Base-by-base conservation (phyloP, 2,888 invertebrate genomes). In the Meiosimyza decipiens region DNA sequence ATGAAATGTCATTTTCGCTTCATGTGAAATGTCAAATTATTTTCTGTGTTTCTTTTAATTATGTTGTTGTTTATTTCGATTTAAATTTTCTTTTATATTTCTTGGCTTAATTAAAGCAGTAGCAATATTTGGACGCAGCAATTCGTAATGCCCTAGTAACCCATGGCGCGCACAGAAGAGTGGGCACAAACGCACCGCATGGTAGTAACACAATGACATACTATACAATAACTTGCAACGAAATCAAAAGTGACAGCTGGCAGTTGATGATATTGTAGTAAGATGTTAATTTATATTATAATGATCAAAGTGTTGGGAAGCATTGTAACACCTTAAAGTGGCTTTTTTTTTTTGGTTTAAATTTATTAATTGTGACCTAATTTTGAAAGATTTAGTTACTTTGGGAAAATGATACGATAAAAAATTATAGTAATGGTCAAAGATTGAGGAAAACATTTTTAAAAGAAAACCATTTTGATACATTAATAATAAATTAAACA, bases 161-260 rank as follows among this genome's bases (percentile, higher is more conserved):
- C 69, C 47, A 57, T 50, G 22, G 3, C 22, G 18, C 59, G 22
- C n/a, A 16, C 18, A 6, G 59, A 59, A 13, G 18, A 64, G 63
- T 54, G 66, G 66, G 60, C 49, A 62, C 60, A 66, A 71, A 71
- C 52, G 57, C 66, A 57, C 16, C 66, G 62, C 66, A 72, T 67
- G 40, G 60, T 60, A 55, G 60, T 62, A 71, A 52, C 71, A 54
- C 55, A 66, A 59, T 68, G 68, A 63, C 72, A 55, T 40, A 54
- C 55, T 18, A 63, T 50, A 54, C 55, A 55, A 63, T 50, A 13
- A 3, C n/a, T 40, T 63, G 64, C 64, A 51, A 64, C 13, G 64
- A 64, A 51, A 64, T 50, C 6, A 64, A 64, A 51, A 64, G 22
- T 64, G 18, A 15, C 51, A 1, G 40, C 40, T 40, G 40, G 4